These are phyloP conservation scores for Chrysolina haemoptera DNA, from an alignment of 2,888 invertebrate genomes.

Conservation along the genomic window DNA sequence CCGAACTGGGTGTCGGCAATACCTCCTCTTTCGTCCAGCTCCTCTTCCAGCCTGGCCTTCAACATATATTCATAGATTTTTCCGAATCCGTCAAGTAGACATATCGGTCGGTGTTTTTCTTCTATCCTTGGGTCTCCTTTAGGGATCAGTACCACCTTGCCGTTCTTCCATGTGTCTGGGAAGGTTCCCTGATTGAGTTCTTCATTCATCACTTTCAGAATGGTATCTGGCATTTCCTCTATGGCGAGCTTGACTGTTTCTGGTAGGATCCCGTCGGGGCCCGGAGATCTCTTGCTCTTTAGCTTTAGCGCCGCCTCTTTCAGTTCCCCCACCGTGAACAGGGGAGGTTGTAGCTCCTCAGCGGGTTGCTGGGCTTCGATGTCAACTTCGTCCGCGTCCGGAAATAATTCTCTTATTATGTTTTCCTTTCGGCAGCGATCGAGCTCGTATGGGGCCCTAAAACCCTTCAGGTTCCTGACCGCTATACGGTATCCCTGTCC, in stretches of 20 bases:
- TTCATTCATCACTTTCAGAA: constrained; percentile 23
- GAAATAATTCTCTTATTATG: background rate
- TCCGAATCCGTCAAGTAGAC: background rate
- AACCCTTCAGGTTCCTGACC: background rate
- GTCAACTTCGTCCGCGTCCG: no score
- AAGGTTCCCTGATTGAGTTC: background rate
- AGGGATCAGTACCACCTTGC: background rate
- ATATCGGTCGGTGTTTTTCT: background rate
- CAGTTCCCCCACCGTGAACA: no score
- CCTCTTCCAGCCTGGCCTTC: constrained; percentile 7
- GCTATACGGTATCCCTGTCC: constrained; percentile 17
- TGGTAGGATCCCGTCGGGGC: constrained; percentile 25
- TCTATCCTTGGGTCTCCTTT: background rate
- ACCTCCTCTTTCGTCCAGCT: constrained; percentile 5
- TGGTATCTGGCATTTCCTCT: background rate
- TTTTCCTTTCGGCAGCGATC: background rate
- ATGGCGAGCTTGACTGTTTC: background rate
- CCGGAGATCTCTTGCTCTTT: constrained; percentile 30
- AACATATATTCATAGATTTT: background rate
- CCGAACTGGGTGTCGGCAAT: constrained; percentile 7
- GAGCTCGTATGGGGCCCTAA: background rate
- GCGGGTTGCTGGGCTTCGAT: no score
- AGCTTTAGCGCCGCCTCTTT: constrained; percentile 20
- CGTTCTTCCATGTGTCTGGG: background rate
- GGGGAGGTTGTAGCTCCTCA: no score